Conservation (phyloP, 1,140 invertebrate species). For the Drosophila pachea region DNA sequence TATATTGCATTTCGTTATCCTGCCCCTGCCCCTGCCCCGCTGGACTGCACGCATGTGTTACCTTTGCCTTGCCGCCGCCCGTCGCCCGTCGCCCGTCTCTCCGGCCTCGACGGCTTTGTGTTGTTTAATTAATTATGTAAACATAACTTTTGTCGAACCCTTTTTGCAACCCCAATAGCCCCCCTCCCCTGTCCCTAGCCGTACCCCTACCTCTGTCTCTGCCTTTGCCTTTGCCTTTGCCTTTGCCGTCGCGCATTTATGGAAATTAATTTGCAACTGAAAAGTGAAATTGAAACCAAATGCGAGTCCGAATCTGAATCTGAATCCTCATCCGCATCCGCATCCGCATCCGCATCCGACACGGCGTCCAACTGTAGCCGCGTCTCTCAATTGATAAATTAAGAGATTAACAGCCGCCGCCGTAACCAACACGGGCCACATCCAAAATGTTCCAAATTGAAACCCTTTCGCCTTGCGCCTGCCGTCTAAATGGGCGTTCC, state of each 20-base stretch:
- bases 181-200: not conserved
- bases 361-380: not conserved
- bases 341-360: not conserved
- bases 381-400: constrained; percentile 67
- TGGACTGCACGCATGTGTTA: constrained; percentile 42
- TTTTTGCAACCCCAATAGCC: constrained; percentile 44
- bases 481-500: constrained; percentile 52
- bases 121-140: constrained; percentile 79
- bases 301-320: not conserved
- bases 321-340: not conserved
- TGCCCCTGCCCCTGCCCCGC: not conserved
- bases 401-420: constrained; percentile 69
- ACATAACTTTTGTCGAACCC: constrained; percentile 68
- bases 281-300: constrained; percentile 40
- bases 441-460: constrained; percentile 33
- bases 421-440: constrained; percentile 58
- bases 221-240: constrained; percentile 11
- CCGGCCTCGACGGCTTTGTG: constrained; percentile 43
- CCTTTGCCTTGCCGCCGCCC: constrained; percentile 1
- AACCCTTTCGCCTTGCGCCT: constrained; percentile 23
- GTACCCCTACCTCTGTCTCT: constrained; percentile 4
- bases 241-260: constrained; percentile 63
- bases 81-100: constrained; percentile 1
- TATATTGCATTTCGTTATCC: constrained; percentile 36
- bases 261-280: constrained; percentile 78